phyloP scores from a whole-genome alignment of 1,140 invertebrate genomes.

The Hydropsyche tenuis region DNA sequence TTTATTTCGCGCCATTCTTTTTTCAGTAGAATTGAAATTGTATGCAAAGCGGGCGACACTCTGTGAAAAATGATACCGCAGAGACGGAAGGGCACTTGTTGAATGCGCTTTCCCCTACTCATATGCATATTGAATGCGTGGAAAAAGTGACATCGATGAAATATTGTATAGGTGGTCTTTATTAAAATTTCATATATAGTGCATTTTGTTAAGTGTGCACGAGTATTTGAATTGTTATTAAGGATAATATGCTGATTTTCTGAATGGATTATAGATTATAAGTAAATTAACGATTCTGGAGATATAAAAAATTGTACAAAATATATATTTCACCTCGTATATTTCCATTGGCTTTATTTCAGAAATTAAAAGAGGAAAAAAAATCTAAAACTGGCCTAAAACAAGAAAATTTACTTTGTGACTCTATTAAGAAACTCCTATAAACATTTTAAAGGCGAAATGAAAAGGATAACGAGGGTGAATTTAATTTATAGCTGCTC shows the following conservation, averaged over 20 bases:
- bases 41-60: constrained; percentile 10
- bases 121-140: not conserved
- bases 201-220: too few species aligned
- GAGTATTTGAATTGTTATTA: too few species aligned
- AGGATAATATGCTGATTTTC: too few species aligned
- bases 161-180: too few species aligned
- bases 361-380: not conserved
- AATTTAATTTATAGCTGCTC: constrained; percentile 3
- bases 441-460: constrained; percentile 11
- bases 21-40: not conserved
- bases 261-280: too few species aligned
- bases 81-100: constrained; percentile 32
- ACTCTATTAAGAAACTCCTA: constrained; percentile 19
- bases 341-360: too few species aligned
- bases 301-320: too few species aligned
- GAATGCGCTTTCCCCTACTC: not conserved
- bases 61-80: constrained; percentile 30
- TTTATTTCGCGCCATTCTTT: not conserved
- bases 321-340: too few species aligned
- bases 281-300: too few species aligned
- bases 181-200: too few species aligned
- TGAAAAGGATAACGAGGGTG: constrained; percentile 18
- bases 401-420: constrained; percentile 20
- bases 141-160: not conserved
- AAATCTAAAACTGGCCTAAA: not conserved